Evolutionary conservation across 2,797 vertebrate genomes (phyloP), one percentile per base, ranked within the genome.

Genomic region (Ctenopoma kingsleyae): DNA sequence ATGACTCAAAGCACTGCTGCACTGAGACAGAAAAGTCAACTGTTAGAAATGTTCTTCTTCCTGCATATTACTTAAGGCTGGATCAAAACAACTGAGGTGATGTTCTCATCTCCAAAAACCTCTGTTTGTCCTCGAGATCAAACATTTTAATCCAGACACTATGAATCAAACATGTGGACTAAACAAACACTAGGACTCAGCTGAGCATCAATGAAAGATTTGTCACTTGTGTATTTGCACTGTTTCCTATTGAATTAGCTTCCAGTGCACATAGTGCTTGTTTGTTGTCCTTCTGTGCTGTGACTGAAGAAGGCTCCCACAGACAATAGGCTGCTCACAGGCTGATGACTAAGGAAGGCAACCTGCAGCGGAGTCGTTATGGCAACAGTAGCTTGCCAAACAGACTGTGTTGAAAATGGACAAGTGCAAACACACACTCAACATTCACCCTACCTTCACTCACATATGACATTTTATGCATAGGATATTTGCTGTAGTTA

Each of bases 281-380:
- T 68, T 83, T 76, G 74, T 82, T 83, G 74, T 71, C 72, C 68
- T 82, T 76, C 61, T 79, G 81, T 54, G 77, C 74, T 62, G 74
- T 48, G 78, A 82, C 79, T 62, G 71, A 82, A 76, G 67, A 86
- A 81, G 78, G 80, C 87, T 92, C 86, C 83, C 81, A 85, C 81
- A 88, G 84, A 83, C 90, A 90, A 88, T 80, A 68, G 84, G 83
- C 87, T 51, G 83, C 86, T 83, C 84, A 66, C 84, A 83, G 88
- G 84, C 87, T 86, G 85, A 91, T 89, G 91, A 94, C 87, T 93
- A 91, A 93, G 88, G 91, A 92, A 91, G 89, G 82, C 86, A 76
- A 89, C 90, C 92, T 57, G 54, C 71, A 25, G 88, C 35, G 83
- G 84, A 92, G 92, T 94, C 85, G 88, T 94, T 93, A 94, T 92